A percentile compares a stretch with the other conserved stretches of the same genome.
Evolutionary conservation across 1,140 invertebrate genomes (phyloP).

Genomic region (Penaeus japonicus): DNA sequence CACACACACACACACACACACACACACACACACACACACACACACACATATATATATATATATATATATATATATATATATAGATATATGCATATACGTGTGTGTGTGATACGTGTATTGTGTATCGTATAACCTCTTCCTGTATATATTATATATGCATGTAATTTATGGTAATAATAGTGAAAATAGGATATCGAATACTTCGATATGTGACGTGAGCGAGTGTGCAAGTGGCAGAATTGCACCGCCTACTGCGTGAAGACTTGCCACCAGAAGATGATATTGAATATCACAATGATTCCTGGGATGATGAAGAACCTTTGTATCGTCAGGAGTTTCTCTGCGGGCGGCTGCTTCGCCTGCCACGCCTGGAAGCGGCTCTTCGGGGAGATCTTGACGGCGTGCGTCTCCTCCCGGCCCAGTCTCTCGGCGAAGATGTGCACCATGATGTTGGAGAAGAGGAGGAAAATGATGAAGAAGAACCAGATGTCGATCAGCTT

Average conservation of each 20-base stretch:
- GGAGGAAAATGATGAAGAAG: conserved; percentile 33
- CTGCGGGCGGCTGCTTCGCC: too few species aligned
- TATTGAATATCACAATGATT: too few species aligned
- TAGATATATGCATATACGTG: conserved; percentile 1
- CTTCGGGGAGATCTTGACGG: neutral
- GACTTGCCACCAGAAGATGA: too few species aligned
- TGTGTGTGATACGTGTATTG: neutral
- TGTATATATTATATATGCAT: neutral
- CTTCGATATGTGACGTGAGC: too few species aligned
- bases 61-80: conserved; percentile 14
- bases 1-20: neutral
- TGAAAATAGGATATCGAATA: too few species aligned
- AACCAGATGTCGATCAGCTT: neutral
- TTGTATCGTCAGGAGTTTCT: too few species aligned
- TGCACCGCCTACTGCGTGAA: too few species aligned
- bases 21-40: neutral
- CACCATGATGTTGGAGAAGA: conserved; percentile 42
- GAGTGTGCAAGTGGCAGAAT: too few species aligned
- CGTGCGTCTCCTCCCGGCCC: neutral
- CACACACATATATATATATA: neutral
- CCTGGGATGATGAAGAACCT: too few species aligned
- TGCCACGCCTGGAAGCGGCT: neutral
- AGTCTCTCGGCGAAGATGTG: conserved; percentile 19
- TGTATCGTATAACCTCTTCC: neutral
- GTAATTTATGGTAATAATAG: too few species aligned